Conservation (phyloP, 2,888 invertebrate genomes). For the Caenorhabditis parvicauda region DNA sequence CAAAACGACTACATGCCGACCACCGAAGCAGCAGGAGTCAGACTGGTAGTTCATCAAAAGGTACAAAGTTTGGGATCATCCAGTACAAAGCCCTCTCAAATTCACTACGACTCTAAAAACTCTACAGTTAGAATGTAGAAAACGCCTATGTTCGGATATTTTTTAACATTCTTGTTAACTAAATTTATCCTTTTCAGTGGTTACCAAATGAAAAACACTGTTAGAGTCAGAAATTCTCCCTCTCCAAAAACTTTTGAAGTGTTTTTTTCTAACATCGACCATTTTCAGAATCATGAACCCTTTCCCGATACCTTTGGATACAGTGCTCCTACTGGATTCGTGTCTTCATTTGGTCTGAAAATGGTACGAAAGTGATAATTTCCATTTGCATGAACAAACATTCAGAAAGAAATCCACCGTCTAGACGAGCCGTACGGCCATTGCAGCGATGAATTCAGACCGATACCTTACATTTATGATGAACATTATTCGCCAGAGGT, state of each 20-base stretch:
- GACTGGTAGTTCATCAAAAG: conserved; percentile 52
- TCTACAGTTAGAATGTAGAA: no score
- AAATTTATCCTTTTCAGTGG: no score
- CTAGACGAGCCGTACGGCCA: conserved; percentile 60
- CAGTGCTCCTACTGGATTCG: conserved; percentile 60
- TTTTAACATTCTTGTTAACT: no score
- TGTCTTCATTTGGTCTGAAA: conserved; percentile 63
- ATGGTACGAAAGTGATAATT: conserved; percentile 35
- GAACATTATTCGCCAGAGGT: conserved; percentile 62
- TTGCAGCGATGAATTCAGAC: conserved; percentile 59
- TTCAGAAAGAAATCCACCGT: conserved; percentile 59
- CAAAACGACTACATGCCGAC: conserved; percentile 62
- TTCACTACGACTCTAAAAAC: no score
- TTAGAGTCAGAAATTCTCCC: no score
- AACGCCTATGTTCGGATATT: no score
- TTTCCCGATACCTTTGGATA: conserved; percentile 63
- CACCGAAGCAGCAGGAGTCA: conserved; percentile 61
- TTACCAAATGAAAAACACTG: no score
- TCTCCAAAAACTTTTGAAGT: no score
- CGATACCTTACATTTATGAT: conserved; percentile 59
- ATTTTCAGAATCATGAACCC: conserved; percentile 54
- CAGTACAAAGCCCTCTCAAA: no score
- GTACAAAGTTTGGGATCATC: conserved; percentile 1
- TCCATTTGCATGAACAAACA: conserved; percentile 1
- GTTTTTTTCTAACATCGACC: no score